Evolutionary conservation across 53 echinoderm and acorn worm species (phyloP).

Genomic region (Apostichopus leukothele): DNA sequence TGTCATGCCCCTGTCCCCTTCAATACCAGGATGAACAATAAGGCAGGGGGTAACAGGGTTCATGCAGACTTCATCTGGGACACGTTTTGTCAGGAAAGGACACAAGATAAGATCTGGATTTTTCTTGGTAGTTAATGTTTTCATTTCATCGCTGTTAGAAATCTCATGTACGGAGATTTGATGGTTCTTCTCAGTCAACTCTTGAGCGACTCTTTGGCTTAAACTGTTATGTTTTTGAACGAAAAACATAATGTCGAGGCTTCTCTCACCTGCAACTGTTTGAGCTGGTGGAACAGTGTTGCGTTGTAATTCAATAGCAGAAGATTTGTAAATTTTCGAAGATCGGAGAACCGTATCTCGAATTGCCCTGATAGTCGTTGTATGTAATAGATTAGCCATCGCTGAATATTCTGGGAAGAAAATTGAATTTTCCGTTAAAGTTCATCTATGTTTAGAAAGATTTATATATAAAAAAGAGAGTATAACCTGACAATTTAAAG

Average conservation of each 20-base stretch:
- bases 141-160: not conserved
- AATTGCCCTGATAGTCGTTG: not conserved
- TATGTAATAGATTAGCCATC: not conserved
- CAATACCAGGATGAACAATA: conserved; percentile 15
- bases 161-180: not conserved
- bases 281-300: not conserved
- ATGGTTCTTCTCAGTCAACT: not conserved
- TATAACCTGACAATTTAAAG: no score
- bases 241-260: conserved; percentile 14
- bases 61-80: conserved; percentile 1
- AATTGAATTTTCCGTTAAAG: no score
- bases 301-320: not conserved
- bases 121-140: not conserved
- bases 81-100: conserved; percentile 2
- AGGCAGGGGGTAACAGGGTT: not conserved
- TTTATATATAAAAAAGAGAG: no score
- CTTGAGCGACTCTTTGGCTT: conserved; percentile 18
- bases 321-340: not conserved
- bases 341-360: not conserved
- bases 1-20: conserved; percentile 15
- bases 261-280: not conserved
- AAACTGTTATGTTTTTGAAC: conserved; percentile 11
- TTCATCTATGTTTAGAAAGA: no score
- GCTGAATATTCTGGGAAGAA: not conserved
- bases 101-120: conserved; percentile 8